Percentiles rank a stretch among this genome's conserved stretches.
These are phyloP conservation scores for Helicoverpa zea DNA, from an alignment of 1,140 invertebrate species.

Conservation along the genomic window DNA sequence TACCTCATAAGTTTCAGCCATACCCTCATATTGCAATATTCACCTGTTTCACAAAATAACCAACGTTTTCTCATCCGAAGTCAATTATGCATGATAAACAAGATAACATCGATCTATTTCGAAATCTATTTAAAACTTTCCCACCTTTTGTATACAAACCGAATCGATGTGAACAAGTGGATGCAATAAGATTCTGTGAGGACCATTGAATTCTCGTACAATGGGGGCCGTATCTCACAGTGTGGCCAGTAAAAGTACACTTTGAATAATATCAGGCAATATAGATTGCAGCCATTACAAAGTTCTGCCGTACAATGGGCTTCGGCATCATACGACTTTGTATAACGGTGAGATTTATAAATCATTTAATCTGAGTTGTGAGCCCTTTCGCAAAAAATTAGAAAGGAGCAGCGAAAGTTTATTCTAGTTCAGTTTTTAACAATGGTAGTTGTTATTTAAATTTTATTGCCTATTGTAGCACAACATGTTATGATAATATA, in stretches of 20 bases:
- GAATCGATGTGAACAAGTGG: conserved; percentile 26
- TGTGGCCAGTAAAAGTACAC: background rate
- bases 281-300: conserved; percentile 19
- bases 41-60: background rate
- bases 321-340: conserved; percentile 8
- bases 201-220: conserved; percentile 27
- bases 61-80: background rate
- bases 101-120: conserved; percentile 21
- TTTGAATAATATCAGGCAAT: background rate
- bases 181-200: conserved; percentile 19
- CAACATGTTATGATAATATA: conserved; percentile 10
- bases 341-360: conserved; percentile 4
- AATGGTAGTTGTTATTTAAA: conserved; percentile 15
- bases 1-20: too few species aligned
- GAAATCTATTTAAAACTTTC: conserved; percentile 40
- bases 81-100: conserved; percentile 14
- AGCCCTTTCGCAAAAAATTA: conserved; percentile 33
- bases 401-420: conserved; percentile 28
- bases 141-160: conserved; percentile 15
- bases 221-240: conserved; percentile 16
- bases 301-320: background rate
- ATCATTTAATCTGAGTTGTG: conserved; percentile 7
- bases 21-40: background rate
- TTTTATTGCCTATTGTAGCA: conserved; percentile 14
- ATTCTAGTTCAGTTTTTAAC: conserved; percentile 13